These are phyloP conservation scores for Lutraria lutraria DNA, from an alignment of 2,888 invertebrate species.

Conservation along the genomic window DNA sequence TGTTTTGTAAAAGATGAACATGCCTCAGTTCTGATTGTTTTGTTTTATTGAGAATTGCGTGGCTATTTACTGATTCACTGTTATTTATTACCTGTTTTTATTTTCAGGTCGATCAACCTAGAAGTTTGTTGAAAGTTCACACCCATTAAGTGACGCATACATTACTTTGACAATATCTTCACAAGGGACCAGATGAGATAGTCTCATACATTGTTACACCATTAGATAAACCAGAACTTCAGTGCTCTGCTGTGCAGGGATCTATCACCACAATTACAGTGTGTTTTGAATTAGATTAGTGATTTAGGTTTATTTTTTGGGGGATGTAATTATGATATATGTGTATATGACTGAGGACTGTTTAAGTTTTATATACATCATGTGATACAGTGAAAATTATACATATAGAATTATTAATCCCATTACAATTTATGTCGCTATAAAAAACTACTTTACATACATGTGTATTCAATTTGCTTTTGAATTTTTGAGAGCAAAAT, in stretches of 20 bases:
- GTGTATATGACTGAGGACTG: background rate
- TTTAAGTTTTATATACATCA: background rate
- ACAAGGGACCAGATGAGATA: background rate
- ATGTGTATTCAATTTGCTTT: background rate
- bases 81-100: background rate
- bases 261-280: background rate
- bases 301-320: background rate
- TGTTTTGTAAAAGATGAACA: too few species aligned
- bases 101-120: conserved; percentile 79
- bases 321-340: too few species aligned
- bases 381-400: background rate
- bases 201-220: background rate
- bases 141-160: conserved; percentile 33
- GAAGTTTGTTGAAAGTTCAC: conserved; percentile 79
- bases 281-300: background rate
- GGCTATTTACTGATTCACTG: too few species aligned
- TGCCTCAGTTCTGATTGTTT: too few species aligned
- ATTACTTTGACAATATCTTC: background rate
- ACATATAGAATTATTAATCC: background rate
- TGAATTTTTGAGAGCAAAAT: background rate
- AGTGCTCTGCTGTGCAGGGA: conserved; percentile 2
- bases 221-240: background rate
- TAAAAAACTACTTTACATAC: background rate
- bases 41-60: too few species aligned
- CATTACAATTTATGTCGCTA: background rate